Base-by-base conservation (phyloP, 1,140 invertebrate genomes). In the Drosophila subobscura region DNA sequence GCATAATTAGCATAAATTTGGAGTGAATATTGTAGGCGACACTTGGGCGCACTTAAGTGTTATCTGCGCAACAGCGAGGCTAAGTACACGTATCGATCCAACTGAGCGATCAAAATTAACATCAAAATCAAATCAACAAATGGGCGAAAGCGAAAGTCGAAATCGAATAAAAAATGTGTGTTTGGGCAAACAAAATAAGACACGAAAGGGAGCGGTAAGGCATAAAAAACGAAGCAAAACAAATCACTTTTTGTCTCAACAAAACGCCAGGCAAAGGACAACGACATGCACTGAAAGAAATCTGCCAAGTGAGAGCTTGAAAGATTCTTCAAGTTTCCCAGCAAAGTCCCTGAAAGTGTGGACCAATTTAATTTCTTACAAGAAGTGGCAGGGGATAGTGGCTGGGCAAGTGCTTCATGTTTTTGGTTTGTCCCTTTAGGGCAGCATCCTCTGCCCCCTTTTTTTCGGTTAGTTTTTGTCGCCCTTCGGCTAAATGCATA, bases 71-170 rank as follows among this genome's bases (percentile, higher is more conserved):
- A 37, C 33, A 37, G 33, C 10, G 33, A 10, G 33, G 33, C 33
- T 37, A 37, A 49, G 42, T 23, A 44, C 22, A 40, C 64, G 55
- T 77, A 86, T 86, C 74, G 77, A 86, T 81, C 46, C 77, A 72
- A 53, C 54, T 52, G 40, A 49, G 58, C 52, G 47, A 67, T 86
- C 52, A 57, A 88, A 86, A 83, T 86, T 79, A 86, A 88, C 83
- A 86, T 88, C 74, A 56, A 81, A 86, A 88, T 79, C 83, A 64
- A 86, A 86, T 86, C 83, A 83, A 80, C 56, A 68, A 88, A 83
- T 83, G 64, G n/a, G 4, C 12, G 20, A 8, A 41, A 50, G 44
- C 41, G 7, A 56, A 61, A 80, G 71, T 47, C 66, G 40, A 46
- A 86, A 75, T 75, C 77, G 42, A 80, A 86, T 86, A 61, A 71